Percentiles rank a stretch among this genome's conserved stretches.
Conservation (phyloP, 2,797 vertebrate species). For the Avahi laniger region DNA sequence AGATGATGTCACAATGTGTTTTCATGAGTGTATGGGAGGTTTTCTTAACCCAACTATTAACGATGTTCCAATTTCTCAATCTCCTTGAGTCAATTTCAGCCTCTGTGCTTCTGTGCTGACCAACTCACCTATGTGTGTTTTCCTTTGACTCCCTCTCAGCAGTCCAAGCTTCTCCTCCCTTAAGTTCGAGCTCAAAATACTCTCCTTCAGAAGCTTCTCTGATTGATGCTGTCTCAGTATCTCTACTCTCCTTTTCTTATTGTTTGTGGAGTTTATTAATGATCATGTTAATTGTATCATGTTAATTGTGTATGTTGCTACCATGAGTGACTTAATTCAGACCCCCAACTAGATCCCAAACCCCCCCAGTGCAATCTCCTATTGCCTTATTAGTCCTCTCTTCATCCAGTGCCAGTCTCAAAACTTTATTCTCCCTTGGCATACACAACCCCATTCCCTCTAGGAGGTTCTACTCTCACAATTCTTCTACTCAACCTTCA, state of each 20-base stretch:
- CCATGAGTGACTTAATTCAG: background rate
- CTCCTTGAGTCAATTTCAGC: background rate
- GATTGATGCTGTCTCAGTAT: background rate
- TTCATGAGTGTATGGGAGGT: background rate
- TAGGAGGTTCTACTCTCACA: background rate
- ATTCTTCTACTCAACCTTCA: background rate
- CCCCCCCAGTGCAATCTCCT: background rate
- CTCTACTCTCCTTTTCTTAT: background rate
- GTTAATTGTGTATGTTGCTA: background rate
- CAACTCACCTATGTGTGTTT: background rate
- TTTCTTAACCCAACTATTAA: conserved; percentile 20
- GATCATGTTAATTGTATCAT: background rate
- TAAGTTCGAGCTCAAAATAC: background rate
- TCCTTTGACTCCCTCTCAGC: background rate
- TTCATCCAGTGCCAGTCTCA: background rate
- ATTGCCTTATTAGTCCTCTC: background rate
- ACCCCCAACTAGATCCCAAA: background rate
- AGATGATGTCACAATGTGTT: background rate
- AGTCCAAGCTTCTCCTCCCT: background rate
- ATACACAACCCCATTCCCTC: background rate
- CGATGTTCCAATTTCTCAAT: background rate
- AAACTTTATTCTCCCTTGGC: background rate
- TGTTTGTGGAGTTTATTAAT: background rate
- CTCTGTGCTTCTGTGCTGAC: background rate
- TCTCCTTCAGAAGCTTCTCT: background rate